Percentiles rank a stretch among this genome's conserved stretches.
These are phyloP conservation scores for Luscinia luscinia DNA, from an alignment of 2,797 vertebrate genomes.

Conservation along the genomic window DNA sequence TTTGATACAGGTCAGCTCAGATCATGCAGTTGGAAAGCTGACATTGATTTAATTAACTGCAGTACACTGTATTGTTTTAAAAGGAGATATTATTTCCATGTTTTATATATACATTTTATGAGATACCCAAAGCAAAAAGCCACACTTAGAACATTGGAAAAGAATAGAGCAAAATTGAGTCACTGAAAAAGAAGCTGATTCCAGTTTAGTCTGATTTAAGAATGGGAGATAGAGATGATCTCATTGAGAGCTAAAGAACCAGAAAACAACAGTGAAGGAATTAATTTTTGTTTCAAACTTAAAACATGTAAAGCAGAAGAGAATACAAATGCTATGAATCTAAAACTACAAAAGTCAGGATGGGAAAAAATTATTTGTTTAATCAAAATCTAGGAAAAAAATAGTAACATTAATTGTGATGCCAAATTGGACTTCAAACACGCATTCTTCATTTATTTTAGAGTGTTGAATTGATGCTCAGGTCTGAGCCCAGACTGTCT, in stretches of 20 bases:
- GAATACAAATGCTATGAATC: neutral
- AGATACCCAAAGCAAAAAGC: neutral
- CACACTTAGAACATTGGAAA: neutral
- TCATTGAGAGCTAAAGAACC: neutral
- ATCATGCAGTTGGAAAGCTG: constrained; percentile 16
- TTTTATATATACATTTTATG: constrained; percentile 7
- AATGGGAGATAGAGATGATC: neutral
- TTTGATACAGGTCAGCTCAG: constrained; percentile 32
- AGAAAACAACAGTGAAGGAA: neutral
- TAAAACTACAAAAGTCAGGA: neutral
- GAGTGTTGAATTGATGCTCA: neutral
- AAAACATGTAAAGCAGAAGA: neutral
- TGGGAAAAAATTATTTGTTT: neutral
- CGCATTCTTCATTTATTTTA: neutral
- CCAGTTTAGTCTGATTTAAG: neutral
- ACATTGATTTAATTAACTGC: constrained; percentile 48
- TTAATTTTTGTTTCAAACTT: neutral
- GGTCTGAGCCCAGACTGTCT: neutral
- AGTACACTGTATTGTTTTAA: constrained; percentile 13
- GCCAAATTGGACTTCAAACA: neutral
- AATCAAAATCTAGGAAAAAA: neutral
- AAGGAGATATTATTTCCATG: neutral
- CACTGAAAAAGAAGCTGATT: neutral
- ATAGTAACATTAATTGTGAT: neutral
- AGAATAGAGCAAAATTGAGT: neutral